Conservation (phyloP, 2,888 invertebrate genomes). For the Caenorhabditis becei region DNA sequence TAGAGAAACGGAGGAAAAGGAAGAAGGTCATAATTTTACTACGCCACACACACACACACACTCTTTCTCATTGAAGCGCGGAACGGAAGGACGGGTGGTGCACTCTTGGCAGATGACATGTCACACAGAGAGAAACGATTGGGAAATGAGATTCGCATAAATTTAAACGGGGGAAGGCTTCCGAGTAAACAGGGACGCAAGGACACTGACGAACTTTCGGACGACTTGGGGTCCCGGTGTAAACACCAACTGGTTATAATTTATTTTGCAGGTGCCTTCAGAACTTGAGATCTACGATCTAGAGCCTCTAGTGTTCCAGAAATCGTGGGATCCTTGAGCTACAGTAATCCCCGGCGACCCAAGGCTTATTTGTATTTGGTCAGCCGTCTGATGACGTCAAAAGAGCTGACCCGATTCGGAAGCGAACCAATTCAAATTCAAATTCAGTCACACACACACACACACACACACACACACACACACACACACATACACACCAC, state of each 20-base stretch:
- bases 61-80: slow-evolving; percentile 5
- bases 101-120: slow-evolving; percentile 34
- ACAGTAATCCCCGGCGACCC: neutral
- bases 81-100: slow-evolving; percentile 1
- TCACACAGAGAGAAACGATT: neutral
- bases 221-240: neutral
- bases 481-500: too few relatives aligned
- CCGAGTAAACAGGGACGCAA: neutral
- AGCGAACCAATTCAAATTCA: slow-evolving; percentile 3
- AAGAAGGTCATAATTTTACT: slow-evolving; percentile 34
- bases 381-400: slow-evolving; percentile 10
- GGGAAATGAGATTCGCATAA: slow-evolving; percentile 7
- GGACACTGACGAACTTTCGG: neutral
- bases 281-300: neutral
- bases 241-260: slow-evolving; percentile 3
- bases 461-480: too few relatives aligned
- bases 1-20: slow-evolving; percentile 21
- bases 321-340: neutral
- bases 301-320: neutral
- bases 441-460: slow-evolving; percentile 4
- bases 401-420: neutral
- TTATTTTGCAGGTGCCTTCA: neutral
- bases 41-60: slow-evolving; percentile 11
- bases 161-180: neutral
- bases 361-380: slow-evolving; percentile 2